Percentiles rank a stretch among this genome's conserved stretches.
Evolutionary conservation across 2,113 vertebrate genomes (phyloP).

Genomic region (Eulemur rufifrons): DNA sequence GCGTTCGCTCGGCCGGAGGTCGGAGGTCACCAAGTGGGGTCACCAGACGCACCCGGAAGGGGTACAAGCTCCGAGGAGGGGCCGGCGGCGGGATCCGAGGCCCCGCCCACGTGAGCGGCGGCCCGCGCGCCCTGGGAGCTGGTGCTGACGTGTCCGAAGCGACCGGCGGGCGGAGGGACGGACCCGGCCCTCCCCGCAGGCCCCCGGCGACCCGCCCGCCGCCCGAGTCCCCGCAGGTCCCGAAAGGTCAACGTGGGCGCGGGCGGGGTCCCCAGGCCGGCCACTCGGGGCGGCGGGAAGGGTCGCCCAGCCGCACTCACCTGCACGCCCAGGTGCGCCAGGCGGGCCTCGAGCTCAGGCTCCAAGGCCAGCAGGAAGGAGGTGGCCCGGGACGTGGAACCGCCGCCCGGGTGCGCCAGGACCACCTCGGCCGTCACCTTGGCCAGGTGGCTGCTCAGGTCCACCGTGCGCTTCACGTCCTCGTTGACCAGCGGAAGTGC

Average conservation of each 20-base stretch:
- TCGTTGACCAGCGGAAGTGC: slow-evolving; percentile 87
- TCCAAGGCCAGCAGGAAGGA: slow-evolving; percentile 92
- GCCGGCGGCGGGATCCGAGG: too few relatives aligned
- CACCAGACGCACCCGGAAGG: fast-evolving
- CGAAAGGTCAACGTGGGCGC: too few relatives aligned
- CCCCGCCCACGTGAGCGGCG: too few relatives aligned
- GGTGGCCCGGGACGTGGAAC: slow-evolving; percentile 80
- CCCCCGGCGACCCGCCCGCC: too few relatives aligned
- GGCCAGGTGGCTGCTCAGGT: slow-evolving; percentile 94
- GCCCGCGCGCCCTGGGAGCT: not conserved
- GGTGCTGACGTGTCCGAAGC: slow-evolving; percentile 90
- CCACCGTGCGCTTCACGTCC: slow-evolving; percentile 94
- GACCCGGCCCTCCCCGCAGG: too few relatives aligned
- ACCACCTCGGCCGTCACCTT: slow-evolving; percentile 93
- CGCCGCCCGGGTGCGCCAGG: slow-evolving; percentile 86
- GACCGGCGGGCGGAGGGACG: not conserved
- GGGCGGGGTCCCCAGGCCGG: fast-evolving
- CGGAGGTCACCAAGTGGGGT: fast-evolving
- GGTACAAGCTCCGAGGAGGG: fast-evolving
- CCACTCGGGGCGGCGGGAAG: fast-evolving
- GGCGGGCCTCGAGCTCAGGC: slow-evolving; percentile 88
- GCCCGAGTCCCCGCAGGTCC: not conserved
- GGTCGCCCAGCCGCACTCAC: slow-evolving; percentile 81
- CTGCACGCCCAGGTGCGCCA: slow-evolving; percentile 94
- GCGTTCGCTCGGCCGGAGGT: too few relatives aligned